phyloP scores from a whole-genome alignment of 2,797 vertebrate genomes.

The Chrysolophus pictus region DNA sequence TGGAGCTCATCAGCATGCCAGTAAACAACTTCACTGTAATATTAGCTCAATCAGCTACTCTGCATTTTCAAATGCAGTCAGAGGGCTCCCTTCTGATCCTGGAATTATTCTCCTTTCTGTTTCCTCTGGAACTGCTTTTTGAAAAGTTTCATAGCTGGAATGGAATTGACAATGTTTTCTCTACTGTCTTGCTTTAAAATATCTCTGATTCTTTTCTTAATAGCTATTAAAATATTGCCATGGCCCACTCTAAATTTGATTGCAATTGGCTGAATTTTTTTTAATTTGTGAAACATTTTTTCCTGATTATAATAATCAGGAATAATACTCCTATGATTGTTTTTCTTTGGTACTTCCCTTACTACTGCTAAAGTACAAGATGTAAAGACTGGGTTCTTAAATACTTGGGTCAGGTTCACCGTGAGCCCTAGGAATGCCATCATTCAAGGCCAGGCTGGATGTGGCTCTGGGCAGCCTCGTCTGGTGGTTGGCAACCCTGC shows the following conservation, averaged over 20 bases:
- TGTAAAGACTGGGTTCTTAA: no score
- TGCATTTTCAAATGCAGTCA: background rate
- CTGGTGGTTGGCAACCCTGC: no score
- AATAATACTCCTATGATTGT: background rate
- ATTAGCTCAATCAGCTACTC: background rate
- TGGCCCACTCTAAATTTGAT: background rate
- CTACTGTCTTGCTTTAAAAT: background rate
- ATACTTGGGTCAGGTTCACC: no score
- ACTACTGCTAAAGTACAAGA: background rate
- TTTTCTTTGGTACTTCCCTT: background rate
- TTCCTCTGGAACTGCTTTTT: background rate
- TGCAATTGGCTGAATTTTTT: background rate
- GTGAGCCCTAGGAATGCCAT: no score
- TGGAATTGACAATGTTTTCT: fast-evolving
- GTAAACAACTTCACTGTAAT: background rate
- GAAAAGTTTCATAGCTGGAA: background rate
- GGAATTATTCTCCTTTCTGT: background rate
- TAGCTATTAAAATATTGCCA: background rate
- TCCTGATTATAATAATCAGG: background rate
- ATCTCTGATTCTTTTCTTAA: background rate
- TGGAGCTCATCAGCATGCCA: background rate
- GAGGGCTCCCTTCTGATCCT: background rate
- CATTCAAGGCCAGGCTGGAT: no score
- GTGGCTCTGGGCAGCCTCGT: no score
- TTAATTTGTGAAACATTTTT: background rate